Evolutionary conservation across 2,888 invertebrate species (phyloP), one percentile per base, ranked within the genome.

Genomic region (Ptychoptera contaminata): DNA sequence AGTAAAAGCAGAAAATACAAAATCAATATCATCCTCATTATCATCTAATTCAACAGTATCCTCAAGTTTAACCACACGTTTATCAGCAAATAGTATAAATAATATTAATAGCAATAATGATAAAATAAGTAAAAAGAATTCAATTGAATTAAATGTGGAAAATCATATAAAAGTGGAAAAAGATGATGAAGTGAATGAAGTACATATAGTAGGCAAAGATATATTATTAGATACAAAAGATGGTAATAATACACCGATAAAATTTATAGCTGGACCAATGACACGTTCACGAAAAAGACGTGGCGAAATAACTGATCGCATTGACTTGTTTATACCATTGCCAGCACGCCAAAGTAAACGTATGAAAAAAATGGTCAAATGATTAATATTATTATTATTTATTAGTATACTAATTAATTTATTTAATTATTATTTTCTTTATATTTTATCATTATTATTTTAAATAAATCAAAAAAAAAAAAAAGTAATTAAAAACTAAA

Each of bases 231-330:
- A 23, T 5, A 23, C 7, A 23, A 23, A 23, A 5, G 23, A 23
- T 23, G 3, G 23, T 23, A 23, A 23, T 23, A 23, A 23, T 23
- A 7, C 23, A 23, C 23, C 23, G 23, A 23, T 7, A 23, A 23
- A 23, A 23, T 5, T 23, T 3, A 23, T 23, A 23, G 23, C 23
- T 32, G 42, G 48, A 14, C 48, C 50, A 16, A 39, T 47, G 15
- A 48, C 47, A 12, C 42, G 50, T 15, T 43, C 43, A 9, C 40
- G 46, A 44, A 34, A 45, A n/a, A 45, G 50, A 15, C 46, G 48
- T 23, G 44, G 46, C 15, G 49, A 46, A 40, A 43, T 48, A 30
- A 44, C 47, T 1, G 48, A 50, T 46, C 48, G 48, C 14, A 16
- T 47, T 23, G 50, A 50, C 31, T 45, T 48, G 9, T 43, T 50